These are phyloP conservation scores for Ceratina japonica DNA, from an alignment of 1,140 invertebrate species.

Conservation along the genomic window DNA sequence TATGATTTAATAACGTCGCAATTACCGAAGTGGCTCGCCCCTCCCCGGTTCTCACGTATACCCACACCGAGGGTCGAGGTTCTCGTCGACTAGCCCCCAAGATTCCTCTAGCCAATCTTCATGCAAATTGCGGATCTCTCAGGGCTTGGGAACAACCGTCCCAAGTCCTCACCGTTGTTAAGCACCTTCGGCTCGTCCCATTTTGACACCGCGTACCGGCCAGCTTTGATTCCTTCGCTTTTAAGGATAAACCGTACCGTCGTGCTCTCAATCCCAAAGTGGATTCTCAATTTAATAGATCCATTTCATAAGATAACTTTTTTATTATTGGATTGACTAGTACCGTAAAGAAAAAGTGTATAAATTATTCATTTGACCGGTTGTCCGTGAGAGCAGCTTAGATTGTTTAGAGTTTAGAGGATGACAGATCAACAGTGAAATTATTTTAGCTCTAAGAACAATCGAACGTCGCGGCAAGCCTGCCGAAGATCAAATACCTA, in stretches of 20 bases:
- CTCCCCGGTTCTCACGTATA: slow-evolving; percentile 21
- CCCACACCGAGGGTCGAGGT: background rate
- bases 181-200: background rate
- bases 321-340: no score
- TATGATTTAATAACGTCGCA: slow-evolving; percentile 61
- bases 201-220: background rate
- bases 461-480: background rate
- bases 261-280: background rate
- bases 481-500: background rate
- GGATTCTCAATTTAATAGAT: no score
- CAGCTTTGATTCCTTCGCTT: background rate
- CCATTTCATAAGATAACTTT: no score
- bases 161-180: background rate
- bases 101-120: slow-evolving; percentile 41
- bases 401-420: background rate
- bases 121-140: slow-evolving; percentile 43
- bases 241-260: background rate
- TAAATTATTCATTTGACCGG: no score
- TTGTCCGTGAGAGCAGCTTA: no score
- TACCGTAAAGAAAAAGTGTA: no score
- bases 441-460: background rate
- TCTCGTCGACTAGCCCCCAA: background rate
- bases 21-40: slow-evolving; percentile 56
- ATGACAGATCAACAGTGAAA: background rate
- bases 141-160: slow-evolving; percentile 10